Conservation (phyloP, 2,113 vertebrate species). For the Phoenicopterus ruber region DNA sequence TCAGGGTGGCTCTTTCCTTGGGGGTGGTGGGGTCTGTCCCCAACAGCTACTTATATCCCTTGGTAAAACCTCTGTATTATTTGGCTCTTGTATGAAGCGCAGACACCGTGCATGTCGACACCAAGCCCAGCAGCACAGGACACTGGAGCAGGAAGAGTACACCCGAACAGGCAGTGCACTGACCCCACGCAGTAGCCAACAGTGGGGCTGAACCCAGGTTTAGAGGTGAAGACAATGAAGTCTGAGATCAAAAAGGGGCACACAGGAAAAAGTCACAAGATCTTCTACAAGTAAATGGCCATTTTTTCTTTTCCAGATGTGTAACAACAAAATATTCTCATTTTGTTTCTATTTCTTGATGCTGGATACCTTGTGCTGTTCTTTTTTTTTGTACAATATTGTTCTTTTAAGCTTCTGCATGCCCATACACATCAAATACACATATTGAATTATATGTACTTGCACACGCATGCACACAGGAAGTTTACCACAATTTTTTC, state of each 20-base stretch:
- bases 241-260: background rate
- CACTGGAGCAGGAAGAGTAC: background rate
- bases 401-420: background rate
- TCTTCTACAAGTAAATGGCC: background rate
- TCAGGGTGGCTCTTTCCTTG: background rate
- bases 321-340: background rate
- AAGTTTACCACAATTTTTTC: background rate
- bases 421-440: background rate
- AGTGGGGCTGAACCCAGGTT: background rate
- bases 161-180: accelerated
- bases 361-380: background rate
- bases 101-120: background rate
- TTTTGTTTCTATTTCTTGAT: background rate
- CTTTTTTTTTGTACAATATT: background rate
- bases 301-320: background rate
- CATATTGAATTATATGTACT: background rate
- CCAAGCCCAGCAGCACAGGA: background rate
- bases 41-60: background rate
- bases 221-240: background rate
- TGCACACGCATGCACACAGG: background rate
- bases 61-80: background rate
- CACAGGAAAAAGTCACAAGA: background rate
- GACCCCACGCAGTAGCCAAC: background rate
- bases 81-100: background rate
- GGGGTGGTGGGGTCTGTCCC: background rate